These are phyloP conservation scores for Cheumatopsyche charites DNA, from an alignment of 1,140 invertebrate species.

Conservation along the genomic window DNA sequence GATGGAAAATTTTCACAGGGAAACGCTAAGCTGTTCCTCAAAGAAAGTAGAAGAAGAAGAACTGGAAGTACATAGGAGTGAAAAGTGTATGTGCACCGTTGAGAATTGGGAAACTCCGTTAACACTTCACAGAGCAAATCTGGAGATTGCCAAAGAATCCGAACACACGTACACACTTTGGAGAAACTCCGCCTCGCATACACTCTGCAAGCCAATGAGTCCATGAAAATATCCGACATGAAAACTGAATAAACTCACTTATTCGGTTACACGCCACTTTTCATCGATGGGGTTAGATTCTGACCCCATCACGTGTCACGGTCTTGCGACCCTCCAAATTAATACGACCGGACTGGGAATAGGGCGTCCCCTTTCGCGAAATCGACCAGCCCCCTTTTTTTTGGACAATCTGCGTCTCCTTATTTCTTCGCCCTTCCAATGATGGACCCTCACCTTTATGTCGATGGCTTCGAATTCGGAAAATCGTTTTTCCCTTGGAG, in stretches of 20 bases:
- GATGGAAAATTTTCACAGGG: slow-evolving; percentile 20
- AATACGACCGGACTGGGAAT: slow-evolving; percentile 32
- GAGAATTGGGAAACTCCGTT: slow-evolving; percentile 25
- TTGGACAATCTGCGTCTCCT: slow-evolving; percentile 33
- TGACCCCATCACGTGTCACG: slow-evolving; percentile 24
- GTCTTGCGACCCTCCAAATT: slow-evolving; percentile 37
- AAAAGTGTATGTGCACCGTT: neutral
- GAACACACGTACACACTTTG: neutral
- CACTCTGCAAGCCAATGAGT: too few relatives aligned
- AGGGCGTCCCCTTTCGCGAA: neutral
- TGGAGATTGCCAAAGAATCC: slow-evolving; percentile 16
- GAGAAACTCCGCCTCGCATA: too few relatives aligned
- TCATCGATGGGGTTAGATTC: slow-evolving; percentile 13
- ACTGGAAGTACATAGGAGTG: too few relatives aligned
- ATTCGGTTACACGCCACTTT: neutral
- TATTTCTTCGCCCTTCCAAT: slow-evolving; percentile 38
- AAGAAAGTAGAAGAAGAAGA: too few relatives aligned
- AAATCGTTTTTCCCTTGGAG: too few relatives aligned
- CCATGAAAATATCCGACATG: too few relatives aligned
- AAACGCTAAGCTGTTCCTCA: slow-evolving; percentile 5
- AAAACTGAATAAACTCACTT: too few relatives aligned
- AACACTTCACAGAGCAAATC: slow-evolving; percentile 28
- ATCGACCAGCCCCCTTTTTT: neutral
- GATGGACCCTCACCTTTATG: slow-evolving; percentile 40
- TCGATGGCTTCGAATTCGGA: too few relatives aligned